Conservation (phyloP, 1,140 invertebrate genomes). For the Zaprionus africanus region DNA sequence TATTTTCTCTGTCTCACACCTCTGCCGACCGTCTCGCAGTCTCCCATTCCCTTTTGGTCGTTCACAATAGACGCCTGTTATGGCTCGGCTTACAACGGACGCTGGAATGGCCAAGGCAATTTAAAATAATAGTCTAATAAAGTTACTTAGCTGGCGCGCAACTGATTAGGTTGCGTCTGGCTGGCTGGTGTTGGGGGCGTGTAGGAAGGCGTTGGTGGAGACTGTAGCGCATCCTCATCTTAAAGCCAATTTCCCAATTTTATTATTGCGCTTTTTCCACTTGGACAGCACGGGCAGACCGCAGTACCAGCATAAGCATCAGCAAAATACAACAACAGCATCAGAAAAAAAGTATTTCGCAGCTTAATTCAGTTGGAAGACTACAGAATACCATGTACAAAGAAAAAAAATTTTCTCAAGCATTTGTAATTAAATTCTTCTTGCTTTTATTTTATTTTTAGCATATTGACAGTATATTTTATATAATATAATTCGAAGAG, state of each 20-base stretch:
- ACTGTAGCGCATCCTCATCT: conserved; percentile 55
- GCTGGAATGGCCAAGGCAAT: conserved; percentile 50
- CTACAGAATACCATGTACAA: conserved; percentile 7
- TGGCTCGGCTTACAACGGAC: conserved; percentile 29
- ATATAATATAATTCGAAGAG: too few species aligned
- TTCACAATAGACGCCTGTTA: conserved; percentile 12
- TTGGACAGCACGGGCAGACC: conserved; percentile 44
- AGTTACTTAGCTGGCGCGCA: conserved; percentile 77
- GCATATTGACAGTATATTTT: too few species aligned
- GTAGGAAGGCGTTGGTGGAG: not conserved
- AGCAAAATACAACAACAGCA: conserved; percentile 23
- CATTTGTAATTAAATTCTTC: too few species aligned
- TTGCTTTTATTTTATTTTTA: too few species aligned
- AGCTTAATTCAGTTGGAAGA: not conserved
- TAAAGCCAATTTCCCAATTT: conserved; percentile 79
- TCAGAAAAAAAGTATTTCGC: conserved; percentile 19
- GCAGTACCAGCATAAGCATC: conserved; percentile 26
- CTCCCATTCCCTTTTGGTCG: not conserved
- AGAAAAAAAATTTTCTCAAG: not conserved
- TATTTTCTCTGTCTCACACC: conserved; percentile 16
- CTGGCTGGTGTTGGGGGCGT: conserved; percentile 7
- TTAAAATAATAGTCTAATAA: conserved; percentile 81
- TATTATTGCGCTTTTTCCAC: conserved; percentile 79
- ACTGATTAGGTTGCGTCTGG: conserved; percentile 64
- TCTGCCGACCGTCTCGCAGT: too few species aligned